Evolutionary conservation across 37 sponge, comb jelly and placozoan genomes (phyloP).

Genomic region (Agelas oroides): DNA sequence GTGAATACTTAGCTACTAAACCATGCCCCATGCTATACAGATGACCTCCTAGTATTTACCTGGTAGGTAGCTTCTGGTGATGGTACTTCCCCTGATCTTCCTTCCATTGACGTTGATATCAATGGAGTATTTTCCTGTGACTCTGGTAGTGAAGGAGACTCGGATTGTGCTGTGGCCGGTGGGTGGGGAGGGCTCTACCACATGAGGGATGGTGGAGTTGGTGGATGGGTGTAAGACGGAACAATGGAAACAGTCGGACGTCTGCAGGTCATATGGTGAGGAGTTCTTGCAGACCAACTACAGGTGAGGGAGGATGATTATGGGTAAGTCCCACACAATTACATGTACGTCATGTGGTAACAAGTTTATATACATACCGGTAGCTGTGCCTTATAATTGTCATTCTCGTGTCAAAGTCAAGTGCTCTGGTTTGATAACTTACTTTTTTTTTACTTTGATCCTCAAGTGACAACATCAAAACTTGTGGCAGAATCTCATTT

Average conservation of each 20-base stretch:
- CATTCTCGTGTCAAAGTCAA: no score
- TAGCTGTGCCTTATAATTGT: no score
- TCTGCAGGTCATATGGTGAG: conserved; percentile 52
- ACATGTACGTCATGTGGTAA: no score
- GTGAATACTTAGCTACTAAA: not conserved
- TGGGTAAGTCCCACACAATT: no score
- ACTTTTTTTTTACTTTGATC: no score
- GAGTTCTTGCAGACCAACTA: conserved; percentile 60
- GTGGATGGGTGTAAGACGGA: conserved; percentile 3
- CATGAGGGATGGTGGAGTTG: conserved; percentile 49
- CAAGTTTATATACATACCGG: no score
- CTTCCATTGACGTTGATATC: conserved; percentile 48
- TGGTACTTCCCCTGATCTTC: conserved; percentile 7
- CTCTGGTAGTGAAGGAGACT: conserved; percentile 68
- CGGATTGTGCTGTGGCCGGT: conserved; percentile 33
- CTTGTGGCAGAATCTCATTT: no score
- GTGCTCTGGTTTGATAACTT: no score
- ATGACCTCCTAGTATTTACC: conserved; percentile 46
- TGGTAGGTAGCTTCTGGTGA: conserved; percentile 48
- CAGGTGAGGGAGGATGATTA: not conserved
- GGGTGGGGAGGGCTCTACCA: conserved; percentile 66
- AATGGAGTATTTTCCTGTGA: conserved; percentile 53
- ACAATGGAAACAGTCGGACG: conserved; percentile 50
- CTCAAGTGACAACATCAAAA: no score
- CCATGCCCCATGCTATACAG: not conserved